phyloP scores from a whole-genome alignment of 2,113 vertebrate species.

The Phoxinus phoxinus region DNA sequence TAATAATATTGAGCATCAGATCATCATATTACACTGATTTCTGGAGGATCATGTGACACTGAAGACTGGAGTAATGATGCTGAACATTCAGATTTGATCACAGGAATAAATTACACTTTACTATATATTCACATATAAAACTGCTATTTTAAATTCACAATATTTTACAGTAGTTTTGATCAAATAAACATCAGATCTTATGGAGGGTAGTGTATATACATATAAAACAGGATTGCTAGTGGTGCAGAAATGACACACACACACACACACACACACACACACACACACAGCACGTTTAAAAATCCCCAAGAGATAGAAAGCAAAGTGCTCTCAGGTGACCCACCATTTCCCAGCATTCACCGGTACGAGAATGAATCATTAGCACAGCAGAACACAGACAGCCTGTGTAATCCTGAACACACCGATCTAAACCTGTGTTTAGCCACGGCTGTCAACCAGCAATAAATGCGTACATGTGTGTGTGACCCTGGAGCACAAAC shows the following conservation, averaged over 20 bases:
- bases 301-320: not conserved
- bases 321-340: not conserved
- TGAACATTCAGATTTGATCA: not conserved
- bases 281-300: not conserved
- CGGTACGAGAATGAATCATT: not conserved
- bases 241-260: not conserved
- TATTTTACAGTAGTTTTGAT: not conserved
- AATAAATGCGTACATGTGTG: no score
- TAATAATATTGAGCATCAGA: not conserved
- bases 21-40: not conserved
- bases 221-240: no score
- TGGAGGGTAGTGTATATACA: not conserved
- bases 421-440: not conserved
- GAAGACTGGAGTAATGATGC: not conserved
- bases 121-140: not conserved
- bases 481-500: no score
- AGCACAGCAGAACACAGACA: not conserved
- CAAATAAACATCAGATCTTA: not conserved
- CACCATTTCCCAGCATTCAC: constrained; percentile 1
- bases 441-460: no score
- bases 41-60: not conserved
- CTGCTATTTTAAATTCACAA: not conserved
- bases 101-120: not conserved
- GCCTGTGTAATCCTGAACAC: not conserved
- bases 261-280: no score